Evolutionary conservation across 2,797 vertebrate species (phyloP).

Genomic region (Acipenser ruthenus): DNA sequence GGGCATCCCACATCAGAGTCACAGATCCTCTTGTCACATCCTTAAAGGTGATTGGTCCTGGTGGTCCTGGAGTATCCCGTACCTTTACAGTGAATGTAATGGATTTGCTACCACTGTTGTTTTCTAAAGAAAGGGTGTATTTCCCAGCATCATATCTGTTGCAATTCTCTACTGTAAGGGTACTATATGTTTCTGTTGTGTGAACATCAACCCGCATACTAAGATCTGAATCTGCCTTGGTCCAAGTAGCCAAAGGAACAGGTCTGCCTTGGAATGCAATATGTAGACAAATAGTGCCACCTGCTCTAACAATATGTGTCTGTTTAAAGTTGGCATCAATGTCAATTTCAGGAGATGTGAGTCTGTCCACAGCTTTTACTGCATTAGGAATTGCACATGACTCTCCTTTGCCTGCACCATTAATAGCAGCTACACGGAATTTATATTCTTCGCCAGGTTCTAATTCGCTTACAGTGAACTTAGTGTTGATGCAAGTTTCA

Average conservation of each 20-base stretch:
- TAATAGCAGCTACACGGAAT: constrained; percentile 86
- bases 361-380: constrained; percentile 75
- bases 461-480: constrained; percentile 71
- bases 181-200: constrained; percentile 78
- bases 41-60: constrained; percentile 73
- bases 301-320: constrained; percentile 86
- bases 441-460: constrained; percentile 79
- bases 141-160: constrained; percentile 86
- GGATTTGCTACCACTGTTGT: constrained; percentile 79
- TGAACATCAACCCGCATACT: constrained; percentile 74
- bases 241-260: constrained; percentile 78
- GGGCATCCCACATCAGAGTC: constrained; percentile 84
- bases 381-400: constrained; percentile 70
- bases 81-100: constrained; percentile 87
- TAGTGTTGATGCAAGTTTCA: constrained; percentile 78
- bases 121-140: constrained; percentile 86
- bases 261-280: constrained; percentile 88
- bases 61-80: constrained; percentile 85
- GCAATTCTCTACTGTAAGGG: constrained; percentile 81
- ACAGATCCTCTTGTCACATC: constrained; percentile 80
- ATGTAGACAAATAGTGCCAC: constrained; percentile 72
- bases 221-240: constrained; percentile 82
- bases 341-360: constrained; percentile 82
- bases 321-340: constrained; percentile 94
- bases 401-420: constrained; percentile 81